Percentiles rank a stretch among this genome's conserved stretches.
phyloP scores from a whole-genome alignment of 2,888 invertebrate species.

The Dicranocentrus wangi region DNA sequence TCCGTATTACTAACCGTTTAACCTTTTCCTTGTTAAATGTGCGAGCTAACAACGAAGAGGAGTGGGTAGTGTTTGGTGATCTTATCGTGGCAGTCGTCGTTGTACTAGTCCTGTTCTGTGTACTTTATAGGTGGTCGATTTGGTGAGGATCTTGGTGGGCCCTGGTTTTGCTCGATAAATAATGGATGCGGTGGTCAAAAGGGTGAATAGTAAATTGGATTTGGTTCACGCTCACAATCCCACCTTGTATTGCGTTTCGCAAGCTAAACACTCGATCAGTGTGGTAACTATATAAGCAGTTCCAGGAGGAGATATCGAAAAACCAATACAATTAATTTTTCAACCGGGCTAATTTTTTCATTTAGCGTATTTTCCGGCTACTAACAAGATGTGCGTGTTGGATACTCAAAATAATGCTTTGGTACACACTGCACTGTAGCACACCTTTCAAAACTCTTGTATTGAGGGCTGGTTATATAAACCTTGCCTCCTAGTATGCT shows the following conservation, averaged over 20 bases:
- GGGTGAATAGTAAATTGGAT: constrained; percentile 52
- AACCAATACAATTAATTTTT: background rate
- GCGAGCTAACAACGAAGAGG: constrained; percentile 33
- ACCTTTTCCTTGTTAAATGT: constrained; percentile 45
- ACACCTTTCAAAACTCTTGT: too few species aligned
- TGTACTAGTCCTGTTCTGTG: constrained; percentile 16
- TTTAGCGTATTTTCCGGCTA: background rate
- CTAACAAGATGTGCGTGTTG: constrained; percentile 16
- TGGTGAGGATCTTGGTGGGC: constrained; percentile 16
- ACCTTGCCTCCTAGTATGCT: too few species aligned
- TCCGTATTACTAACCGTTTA: constrained; percentile 42
- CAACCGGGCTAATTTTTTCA: background rate
- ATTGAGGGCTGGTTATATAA: too few species aligned
- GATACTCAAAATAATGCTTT: constrained; percentile 5
- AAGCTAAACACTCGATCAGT: background rate
- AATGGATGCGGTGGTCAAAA: constrained; percentile 42
- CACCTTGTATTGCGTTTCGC: background rate
- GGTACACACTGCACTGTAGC: constrained; percentile 9
- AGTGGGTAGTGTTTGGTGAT: constrained; percentile 40
- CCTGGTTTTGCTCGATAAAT: constrained; percentile 1
- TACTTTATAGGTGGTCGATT: constrained; percentile 53
- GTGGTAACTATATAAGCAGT: too few species aligned
- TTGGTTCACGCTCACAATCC: constrained; percentile 12
- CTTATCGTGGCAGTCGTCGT: constrained; percentile 39
- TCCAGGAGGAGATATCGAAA: too few species aligned